Evolutionary conservation across 2,888 invertebrate genomes (phyloP).

Genomic region (Oscheius onirici): DNA sequence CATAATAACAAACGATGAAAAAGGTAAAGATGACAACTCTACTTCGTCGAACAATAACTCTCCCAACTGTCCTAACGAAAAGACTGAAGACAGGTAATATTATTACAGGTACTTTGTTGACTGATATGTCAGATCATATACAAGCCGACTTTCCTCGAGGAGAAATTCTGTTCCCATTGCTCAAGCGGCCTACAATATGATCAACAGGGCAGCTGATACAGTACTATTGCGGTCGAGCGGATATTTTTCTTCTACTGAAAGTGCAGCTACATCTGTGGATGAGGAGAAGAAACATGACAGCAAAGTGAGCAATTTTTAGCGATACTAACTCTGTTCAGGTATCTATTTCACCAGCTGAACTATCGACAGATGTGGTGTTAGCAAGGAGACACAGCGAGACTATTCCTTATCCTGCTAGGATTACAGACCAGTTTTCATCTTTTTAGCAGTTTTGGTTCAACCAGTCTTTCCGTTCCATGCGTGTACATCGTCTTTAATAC

Average conservation of each 20-base stretch:
- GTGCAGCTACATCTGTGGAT: conserved; percentile 2
- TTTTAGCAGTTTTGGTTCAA: conserved; percentile 30
- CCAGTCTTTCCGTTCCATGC: conserved; percentile 26
- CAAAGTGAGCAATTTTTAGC: background rate
- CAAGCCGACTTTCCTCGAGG: conserved; percentile 1
- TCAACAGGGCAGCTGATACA: conserved; percentile 20
- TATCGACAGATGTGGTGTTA: conserved; percentile 45
- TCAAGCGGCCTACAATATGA: conserved; percentile 5
- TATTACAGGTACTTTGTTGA: background rate
- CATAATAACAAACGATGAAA: conserved; percentile 8
- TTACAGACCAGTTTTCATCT: conserved; percentile 25
- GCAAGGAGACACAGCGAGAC: conserved; percentile 48
- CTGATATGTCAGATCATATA: background rate
- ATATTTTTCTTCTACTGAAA: conserved; percentile 19
- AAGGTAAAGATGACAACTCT: background rate
- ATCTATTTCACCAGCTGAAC: conserved; percentile 34
- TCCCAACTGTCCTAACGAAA: background rate
- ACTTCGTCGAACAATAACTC: conserved; percentile 4
- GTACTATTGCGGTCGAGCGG: conserved; percentile 15
- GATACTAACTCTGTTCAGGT: conserved; percentile 31
- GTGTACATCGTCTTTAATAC: conserved; percentile 22
- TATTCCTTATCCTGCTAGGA: conserved; percentile 9
- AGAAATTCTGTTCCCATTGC: conserved; percentile 17
- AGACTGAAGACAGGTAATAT: background rate
- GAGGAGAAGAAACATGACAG: conserved; percentile 13